Percentiles rank a stretch among this genome's conserved stretches.
Conservation (phyloP, 2,888 invertebrate species). For the Urechis unicinctus region DNA sequence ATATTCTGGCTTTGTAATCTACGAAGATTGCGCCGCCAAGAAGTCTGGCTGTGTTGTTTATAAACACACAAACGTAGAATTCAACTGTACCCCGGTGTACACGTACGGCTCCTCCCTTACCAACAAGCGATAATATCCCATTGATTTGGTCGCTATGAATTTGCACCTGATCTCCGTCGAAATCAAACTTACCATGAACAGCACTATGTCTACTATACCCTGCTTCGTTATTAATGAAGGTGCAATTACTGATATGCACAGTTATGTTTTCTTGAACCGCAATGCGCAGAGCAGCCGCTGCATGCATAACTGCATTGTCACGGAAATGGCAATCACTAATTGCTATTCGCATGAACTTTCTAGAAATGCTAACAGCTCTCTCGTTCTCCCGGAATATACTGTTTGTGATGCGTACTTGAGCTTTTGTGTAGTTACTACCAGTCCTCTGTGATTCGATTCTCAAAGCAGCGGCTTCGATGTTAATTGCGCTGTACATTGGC, state of each 20-base stretch:
- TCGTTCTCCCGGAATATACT: slow-evolving; percentile 11
- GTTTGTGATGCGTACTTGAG: slow-evolving; percentile 3
- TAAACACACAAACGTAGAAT: slow-evolving; percentile 9
- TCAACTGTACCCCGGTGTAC: slow-evolving; percentile 9
- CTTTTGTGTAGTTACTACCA: neutral
- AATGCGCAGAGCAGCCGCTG: slow-evolving; percentile 12
- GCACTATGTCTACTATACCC: slow-evolving; percentile 7
- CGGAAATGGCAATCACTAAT: slow-evolving; percentile 6
- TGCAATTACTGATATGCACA: slow-evolving; percentile 2
- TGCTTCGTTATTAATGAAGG: slow-evolving; percentile 8
- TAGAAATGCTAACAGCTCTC: slow-evolving; percentile 11
- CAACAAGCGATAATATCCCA: slow-evolving; percentile 13
- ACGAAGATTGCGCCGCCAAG: slow-evolving; percentile 16
- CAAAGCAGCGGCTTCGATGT: slow-evolving; percentile 10
- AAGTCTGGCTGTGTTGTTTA: slow-evolving; percentile 14
- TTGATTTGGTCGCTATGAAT: slow-evolving; percentile 7
- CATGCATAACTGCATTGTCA: slow-evolving; percentile 12
- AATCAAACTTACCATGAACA: slow-evolving; percentile 8
- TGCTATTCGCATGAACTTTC: slow-evolving; percentile 3
- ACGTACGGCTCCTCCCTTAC: slow-evolving; percentile 16
- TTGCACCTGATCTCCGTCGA: slow-evolving; percentile 7
- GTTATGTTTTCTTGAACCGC: slow-evolving; percentile 3
- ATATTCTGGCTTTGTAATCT: neutral
- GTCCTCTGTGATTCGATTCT: slow-evolving; percentile 5
- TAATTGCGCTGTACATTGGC: slow-evolving; percentile 11